phyloP scores from a whole-genome alignment of 2,113 vertebrate genomes.

The Apodemus speciosus region DNA sequence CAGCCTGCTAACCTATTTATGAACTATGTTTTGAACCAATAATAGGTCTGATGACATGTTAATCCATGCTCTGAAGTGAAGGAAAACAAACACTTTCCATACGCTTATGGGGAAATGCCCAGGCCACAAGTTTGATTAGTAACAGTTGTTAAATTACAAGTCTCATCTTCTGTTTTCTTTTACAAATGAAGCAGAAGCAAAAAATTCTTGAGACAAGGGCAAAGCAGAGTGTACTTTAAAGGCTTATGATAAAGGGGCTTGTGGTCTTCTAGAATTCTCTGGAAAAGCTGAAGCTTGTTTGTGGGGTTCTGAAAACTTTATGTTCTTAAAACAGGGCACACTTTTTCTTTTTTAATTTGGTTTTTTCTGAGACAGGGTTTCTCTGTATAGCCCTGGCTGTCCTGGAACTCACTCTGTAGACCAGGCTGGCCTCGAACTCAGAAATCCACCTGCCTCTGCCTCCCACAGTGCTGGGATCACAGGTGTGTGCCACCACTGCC shows the following conservation, averaged over 20 bases:
- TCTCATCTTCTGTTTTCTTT: not conserved
- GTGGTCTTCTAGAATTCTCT: not conserved
- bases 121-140: not conserved
- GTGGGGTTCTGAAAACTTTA: not conserved
- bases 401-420: too few species aligned
- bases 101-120: not conserved
- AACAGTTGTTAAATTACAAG: not conserved
- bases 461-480: too few species aligned
- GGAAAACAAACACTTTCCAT: not conserved
- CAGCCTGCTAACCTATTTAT: not conserved
- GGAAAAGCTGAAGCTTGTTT: not conserved
- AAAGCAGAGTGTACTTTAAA: not conserved
- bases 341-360: too few species aligned
- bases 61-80: not conserved
- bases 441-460: too few species aligned
- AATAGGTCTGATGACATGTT: not conserved
- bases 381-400: too few species aligned
- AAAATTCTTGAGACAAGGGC: not conserved
- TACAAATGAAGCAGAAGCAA: not conserved
- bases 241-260: not conserved
- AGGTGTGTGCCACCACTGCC: too few species aligned
- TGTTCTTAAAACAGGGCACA: not conserved
- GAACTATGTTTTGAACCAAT: slow-evolving; percentile 15
- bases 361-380: too few species aligned
- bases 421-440: too few species aligned